phyloP scores from a whole-genome alignment of 2,113 vertebrate species.

The Plestiodon gilberti region DNA sequence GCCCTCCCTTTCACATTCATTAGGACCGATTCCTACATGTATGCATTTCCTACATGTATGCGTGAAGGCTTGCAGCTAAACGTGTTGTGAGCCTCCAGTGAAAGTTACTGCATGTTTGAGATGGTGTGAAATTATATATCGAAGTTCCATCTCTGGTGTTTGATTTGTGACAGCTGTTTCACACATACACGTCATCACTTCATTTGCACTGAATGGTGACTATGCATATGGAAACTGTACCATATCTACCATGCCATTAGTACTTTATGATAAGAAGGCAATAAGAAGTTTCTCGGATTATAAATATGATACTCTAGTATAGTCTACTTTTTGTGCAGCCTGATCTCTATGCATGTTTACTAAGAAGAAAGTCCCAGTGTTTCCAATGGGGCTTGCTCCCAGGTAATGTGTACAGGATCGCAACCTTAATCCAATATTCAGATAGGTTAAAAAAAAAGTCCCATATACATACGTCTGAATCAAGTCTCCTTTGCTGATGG shows the following conservation, averaged over 20 bases:
- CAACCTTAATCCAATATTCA: neutral
- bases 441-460: neutral
- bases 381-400: neutral
- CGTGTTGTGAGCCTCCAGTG: neutral
- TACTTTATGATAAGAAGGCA: neutral
- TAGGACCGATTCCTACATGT: neutral
- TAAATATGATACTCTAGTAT: neutral
- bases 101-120: neutral
- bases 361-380: neutral
- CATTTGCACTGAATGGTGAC: neutral
- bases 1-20: neutral
- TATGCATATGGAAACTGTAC: neutral
- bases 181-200: neutral
- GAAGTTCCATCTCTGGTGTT: neutral
- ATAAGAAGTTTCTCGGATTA: neutral
- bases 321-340: neutral
- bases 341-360: neutral
- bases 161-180: neutral
- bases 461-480: constrained; percentile 75
- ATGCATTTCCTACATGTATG: neutral
- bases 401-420: neutral
- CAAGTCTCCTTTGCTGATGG: constrained; percentile 75
- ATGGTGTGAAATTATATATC: neutral
- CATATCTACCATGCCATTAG: neutral
- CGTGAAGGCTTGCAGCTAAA: neutral